A percentile compares a stretch with the other conserved stretches of the same genome.
These are phyloP conservation scores for Aphidius gifuensis DNA, from an alignment of 1,140 invertebrate genomes.

Conservation along the genomic window DNA sequence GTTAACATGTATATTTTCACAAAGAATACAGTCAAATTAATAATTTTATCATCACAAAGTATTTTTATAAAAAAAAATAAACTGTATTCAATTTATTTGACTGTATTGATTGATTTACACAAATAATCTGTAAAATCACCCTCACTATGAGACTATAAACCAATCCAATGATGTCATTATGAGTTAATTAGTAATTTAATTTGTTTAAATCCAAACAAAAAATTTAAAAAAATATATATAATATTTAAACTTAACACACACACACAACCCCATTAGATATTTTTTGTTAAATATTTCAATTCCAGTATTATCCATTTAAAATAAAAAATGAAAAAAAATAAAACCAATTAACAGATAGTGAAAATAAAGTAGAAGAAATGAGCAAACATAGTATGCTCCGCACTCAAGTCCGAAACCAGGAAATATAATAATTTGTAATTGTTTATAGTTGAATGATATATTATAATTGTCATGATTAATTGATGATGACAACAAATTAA, in stretches of 20 bases:
- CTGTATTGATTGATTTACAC: conserved; percentile 14
- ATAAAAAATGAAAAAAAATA: conserved; percentile 9
- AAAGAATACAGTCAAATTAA: not conserved
- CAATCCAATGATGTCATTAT: not conserved
- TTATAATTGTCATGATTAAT: not conserved
- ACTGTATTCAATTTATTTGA: conserved; percentile 7
- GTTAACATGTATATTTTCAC: too few species aligned
- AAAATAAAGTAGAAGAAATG: too few species aligned
- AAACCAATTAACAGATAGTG: not conserved
- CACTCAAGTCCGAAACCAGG: conserved; percentile 15
- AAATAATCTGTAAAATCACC: conserved; percentile 19
- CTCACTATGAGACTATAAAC: conserved; percentile 7
- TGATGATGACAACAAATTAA: conserved; percentile 2
- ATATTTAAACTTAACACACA: conserved; percentile 14
- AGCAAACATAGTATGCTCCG: not conserved
- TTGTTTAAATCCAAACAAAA: conserved; percentile 11
- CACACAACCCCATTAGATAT: conserved; percentile 8
- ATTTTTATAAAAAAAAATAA: not conserved
- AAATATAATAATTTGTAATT: not conserved
- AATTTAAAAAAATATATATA: conserved; percentile 13
- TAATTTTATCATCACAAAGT: not conserved
- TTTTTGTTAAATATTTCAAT: conserved; percentile 9
- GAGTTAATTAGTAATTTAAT: conserved; percentile 19
- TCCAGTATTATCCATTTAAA: conserved; percentile 22
- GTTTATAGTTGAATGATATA: too few species aligned